Evolutionary conservation across 2,888 invertebrate species (phyloP).

Genomic region (Ferdinandea cuprea): DNA sequence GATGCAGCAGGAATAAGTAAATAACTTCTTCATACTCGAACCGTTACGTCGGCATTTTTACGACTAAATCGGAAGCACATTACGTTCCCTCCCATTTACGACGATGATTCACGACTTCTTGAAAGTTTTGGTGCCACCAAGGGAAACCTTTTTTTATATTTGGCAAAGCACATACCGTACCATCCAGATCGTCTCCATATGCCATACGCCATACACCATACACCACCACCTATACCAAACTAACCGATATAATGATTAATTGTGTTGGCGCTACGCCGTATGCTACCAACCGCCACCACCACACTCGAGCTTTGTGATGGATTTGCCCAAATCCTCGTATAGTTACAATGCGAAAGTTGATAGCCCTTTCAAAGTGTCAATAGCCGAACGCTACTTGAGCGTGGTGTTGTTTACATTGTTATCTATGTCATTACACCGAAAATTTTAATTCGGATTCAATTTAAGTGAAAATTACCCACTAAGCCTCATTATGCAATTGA

Average conservation of each 20-base stretch:
- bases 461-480: slow-evolving; percentile 45
- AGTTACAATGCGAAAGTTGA: slow-evolving; percentile 34
- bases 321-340: neutral
- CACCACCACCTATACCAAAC: neutral
- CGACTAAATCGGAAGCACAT: slow-evolving; percentile 61
- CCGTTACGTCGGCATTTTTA: slow-evolving; percentile 57
- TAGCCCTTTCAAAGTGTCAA: slow-evolving; percentile 45
- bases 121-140: slow-evolving; percentile 44
- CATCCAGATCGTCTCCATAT: too few relatives aligned
- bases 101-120: slow-evolving; percentile 56
- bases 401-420: slow-evolving; percentile 29
- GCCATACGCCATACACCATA: too few relatives aligned
- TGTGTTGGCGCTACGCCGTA: slow-evolving; percentile 12
- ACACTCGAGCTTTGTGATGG: slow-evolving; percentile 1
- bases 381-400: slow-evolving; percentile 22
- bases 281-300: too few relatives aligned
- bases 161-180: slow-evolving; percentile 7
- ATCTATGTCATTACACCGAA: slow-evolving; percentile 53
- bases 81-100: slow-evolving; percentile 22
- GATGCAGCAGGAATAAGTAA: slow-evolving; percentile 66
- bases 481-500: slow-evolving; percentile 55
- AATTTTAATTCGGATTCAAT: slow-evolving; percentile 32
- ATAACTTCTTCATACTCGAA: slow-evolving; percentile 49
- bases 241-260: slow-evolving; percentile 41
- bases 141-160: slow-evolving; percentile 36